A percentile compares a stretch with the other conserved stretches of the same genome.
Conservation (phyloP, 2,797 vertebrate species). For the Phyllotis vaccarum region DNA sequence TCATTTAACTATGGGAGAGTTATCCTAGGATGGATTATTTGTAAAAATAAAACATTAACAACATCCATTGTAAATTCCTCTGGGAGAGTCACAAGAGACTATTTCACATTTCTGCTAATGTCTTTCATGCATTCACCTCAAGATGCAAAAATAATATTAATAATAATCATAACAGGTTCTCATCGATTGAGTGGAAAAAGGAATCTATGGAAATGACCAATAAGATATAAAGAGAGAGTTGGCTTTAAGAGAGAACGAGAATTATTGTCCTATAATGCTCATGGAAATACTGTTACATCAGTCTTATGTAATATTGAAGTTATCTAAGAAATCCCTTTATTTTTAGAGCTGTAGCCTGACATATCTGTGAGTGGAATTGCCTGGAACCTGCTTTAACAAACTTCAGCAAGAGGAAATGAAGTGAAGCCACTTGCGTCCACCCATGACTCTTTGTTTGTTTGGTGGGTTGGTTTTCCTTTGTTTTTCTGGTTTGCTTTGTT, state of each 20-base stretch:
- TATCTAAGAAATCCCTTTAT: neutral
- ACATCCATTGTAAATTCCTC: neutral
- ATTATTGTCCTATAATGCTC: neutral
- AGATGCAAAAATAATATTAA: slow-evolving; percentile 12
- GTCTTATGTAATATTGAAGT: neutral
- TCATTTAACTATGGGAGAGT: neutral
- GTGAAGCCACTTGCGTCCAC: neutral
- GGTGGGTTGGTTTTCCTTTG: neutral
- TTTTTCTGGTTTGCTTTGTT: neutral
- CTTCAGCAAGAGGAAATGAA: neutral
- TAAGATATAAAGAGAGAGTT: neutral
- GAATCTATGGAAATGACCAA: neutral
- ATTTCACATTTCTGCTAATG: slow-evolving; percentile 22
- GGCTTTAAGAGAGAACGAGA: neutral
- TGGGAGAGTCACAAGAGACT: neutral
- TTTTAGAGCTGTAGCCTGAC: slow-evolving; percentile 36
- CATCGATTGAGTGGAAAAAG: neutral
- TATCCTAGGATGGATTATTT: neutral
- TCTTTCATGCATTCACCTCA: slow-evolving; percentile 24
- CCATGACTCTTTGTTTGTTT: neutral
- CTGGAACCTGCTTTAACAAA: neutral
- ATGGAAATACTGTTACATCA: neutral
- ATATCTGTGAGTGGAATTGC: slow-evolving; percentile 12
- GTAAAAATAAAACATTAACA: slow-evolving; percentile 56
- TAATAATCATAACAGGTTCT: neutral